Evolutionary conservation across 1,140 invertebrate genomes (phyloP).

Genomic region (Philotrypesis tridentata): DNA sequence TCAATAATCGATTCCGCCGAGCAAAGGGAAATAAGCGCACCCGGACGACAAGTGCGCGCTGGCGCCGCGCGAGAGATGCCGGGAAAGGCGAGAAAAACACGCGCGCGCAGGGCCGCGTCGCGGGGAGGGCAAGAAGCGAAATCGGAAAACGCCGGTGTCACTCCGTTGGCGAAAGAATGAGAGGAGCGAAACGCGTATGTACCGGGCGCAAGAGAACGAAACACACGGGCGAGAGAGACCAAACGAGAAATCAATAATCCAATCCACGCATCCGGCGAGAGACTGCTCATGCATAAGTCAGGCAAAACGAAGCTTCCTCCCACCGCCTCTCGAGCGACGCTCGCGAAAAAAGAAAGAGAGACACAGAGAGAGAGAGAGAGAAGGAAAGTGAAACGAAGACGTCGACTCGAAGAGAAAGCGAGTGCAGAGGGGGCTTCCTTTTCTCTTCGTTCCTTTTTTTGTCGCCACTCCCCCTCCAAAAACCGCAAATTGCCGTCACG

Average conservation of each 20-base stretch:
- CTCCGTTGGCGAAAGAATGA: background rate
- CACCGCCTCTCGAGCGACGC: no score
- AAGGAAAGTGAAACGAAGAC: conserved; percentile 9
- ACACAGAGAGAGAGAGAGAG: background rate
- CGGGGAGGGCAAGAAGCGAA: background rate
- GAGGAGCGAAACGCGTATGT: background rate
- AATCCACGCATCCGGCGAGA: conserved; percentile 25
- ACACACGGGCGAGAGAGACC: no score
- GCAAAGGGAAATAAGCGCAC: background rate
- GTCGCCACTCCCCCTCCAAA: background rate
- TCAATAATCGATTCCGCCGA: conserved; percentile 5
- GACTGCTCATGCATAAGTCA: conserved; percentile 34
- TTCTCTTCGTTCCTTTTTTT: background rate
- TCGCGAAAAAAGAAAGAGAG: no score
- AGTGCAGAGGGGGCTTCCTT: background rate
- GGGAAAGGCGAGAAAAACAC: background rate
- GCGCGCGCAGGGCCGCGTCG: no score
- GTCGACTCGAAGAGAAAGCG: conserved; percentile 7
- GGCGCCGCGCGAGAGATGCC: no score
- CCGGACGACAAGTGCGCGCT: background rate
- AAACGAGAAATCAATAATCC: conserved; percentile 41
- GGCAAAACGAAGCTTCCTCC: conserved; percentile 22
- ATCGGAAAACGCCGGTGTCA: background rate
- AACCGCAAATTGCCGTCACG: conserved; percentile 44
- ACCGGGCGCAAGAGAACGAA: background rate